These are phyloP conservation scores for Coecobrya sp. DNA, from an alignment of 2,888 invertebrate genomes.

Conservation along the genomic window DNA sequence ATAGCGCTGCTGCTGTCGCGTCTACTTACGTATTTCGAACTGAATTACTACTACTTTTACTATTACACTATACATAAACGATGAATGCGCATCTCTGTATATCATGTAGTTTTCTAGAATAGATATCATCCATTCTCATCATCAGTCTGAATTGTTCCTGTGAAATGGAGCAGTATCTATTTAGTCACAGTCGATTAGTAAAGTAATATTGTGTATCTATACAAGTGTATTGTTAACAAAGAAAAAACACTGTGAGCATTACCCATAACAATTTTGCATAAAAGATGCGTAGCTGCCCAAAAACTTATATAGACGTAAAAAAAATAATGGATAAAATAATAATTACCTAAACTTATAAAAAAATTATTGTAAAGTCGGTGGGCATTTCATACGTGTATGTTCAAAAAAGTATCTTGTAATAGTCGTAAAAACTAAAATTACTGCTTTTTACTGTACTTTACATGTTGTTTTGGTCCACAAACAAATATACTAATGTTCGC, in stretches of 20 bases:
- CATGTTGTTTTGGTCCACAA: conserved; percentile 72
- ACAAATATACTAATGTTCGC: conserved; percentile 48
- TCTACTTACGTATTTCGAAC: conserved; percentile 76
- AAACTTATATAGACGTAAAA: not conserved
- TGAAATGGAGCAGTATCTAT: conserved; percentile 68
- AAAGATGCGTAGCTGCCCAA: conserved; percentile 60
- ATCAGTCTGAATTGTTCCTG: conserved; percentile 79
- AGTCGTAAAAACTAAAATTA: conserved; percentile 61
- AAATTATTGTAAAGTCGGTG: conserved; percentile 7
- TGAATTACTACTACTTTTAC: conserved; percentile 61
- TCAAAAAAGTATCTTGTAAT: conserved; percentile 58
- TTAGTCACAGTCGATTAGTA: conserved; percentile 73
- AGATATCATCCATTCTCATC: conserved; percentile 70
- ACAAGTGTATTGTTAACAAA: conserved; percentile 64
- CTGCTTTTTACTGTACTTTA: conserved; percentile 71
- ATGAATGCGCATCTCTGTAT: conserved; percentile 72
- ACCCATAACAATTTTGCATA: conserved; percentile 42
- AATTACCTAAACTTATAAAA: not conserved
- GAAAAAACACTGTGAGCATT: conserved; percentile 61
- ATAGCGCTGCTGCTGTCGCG: conserved; percentile 54
- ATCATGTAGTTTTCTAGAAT: conserved; percentile 53
- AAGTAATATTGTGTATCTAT: conserved; percentile 45
- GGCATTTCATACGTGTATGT: conserved; percentile 50
- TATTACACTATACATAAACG: conserved; percentile 6
- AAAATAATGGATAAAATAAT: not conserved